These are phyloP conservation scores for Xestia xanthographa DNA, from an alignment of 2,888 invertebrate species.

Conservation along the genomic window DNA sequence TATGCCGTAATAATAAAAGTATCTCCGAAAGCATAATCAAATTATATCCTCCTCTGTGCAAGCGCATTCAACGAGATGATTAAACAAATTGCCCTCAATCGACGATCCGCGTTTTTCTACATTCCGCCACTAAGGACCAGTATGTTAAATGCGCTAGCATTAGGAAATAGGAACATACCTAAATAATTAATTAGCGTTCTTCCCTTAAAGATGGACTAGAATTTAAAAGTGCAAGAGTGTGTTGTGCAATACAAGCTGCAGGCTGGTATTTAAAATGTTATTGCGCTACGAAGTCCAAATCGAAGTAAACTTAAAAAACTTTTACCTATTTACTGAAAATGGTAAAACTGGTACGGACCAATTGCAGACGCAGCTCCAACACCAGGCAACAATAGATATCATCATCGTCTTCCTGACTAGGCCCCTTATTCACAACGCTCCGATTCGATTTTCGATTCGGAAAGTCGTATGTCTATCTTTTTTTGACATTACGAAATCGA, in stretches of 20 bases:
- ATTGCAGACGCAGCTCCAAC: neutral
- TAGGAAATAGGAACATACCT: slow-evolving; percentile 41
- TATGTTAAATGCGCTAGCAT: slow-evolving; percentile 48
- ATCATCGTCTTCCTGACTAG: no score
- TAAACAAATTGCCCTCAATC: slow-evolving; percentile 75
- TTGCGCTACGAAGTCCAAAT: neutral
- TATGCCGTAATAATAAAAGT: neutral
- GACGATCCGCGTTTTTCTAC: slow-evolving; percentile 68
- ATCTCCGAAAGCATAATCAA: neutral
- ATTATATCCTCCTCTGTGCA: slow-evolving; percentile 22
- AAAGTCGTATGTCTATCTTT: no score
- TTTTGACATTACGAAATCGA: no score
- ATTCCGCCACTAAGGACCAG: slow-evolving; percentile 54
- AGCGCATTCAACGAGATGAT: slow-evolving; percentile 65
- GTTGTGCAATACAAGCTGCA: neutral
- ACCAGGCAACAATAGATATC: neutral
- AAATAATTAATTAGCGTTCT: slow-evolving; percentile 39
- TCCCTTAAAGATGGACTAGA: slow-evolving; percentile 38
- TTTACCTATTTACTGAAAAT: neutral
- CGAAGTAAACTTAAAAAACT: neutral
- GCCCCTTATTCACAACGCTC: no score
- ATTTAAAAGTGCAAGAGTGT: slow-evolving; percentile 13
- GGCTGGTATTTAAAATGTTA: neutral
- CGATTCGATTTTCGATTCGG: no score
- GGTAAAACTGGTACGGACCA: neutral